phyloP scores from a whole-genome alignment of 2,113 vertebrate species.

The Coturnix japonica region DNA sequence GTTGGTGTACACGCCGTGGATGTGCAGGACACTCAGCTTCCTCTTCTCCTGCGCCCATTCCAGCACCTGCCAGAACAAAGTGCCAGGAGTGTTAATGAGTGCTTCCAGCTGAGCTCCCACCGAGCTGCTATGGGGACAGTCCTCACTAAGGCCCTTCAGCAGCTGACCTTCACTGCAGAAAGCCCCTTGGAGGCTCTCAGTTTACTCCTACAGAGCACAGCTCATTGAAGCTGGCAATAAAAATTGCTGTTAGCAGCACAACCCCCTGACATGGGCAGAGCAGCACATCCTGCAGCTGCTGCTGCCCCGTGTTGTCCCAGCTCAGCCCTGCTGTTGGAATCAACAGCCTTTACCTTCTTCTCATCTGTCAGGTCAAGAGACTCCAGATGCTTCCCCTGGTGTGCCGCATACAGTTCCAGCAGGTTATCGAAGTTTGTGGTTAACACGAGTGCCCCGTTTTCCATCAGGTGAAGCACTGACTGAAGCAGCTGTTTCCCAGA shows the following conservation, averaged over 20 bases:
- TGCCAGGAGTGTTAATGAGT: rapidly evolving
- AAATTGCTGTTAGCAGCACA: not conserved
- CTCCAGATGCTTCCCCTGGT: conserved; percentile 92
- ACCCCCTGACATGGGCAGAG: not conserved
- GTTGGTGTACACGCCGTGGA: conserved; percentile 96
- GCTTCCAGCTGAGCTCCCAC: rapidly evolving
- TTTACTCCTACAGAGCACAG: not conserved
- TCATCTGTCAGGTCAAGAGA: conserved; percentile 95
- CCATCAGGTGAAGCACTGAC: conserved; percentile 93
- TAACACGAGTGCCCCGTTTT: conserved; percentile 90
- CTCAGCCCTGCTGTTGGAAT: not conserved
- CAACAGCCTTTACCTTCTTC: conserved; percentile 84
- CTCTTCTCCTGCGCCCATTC: conserved; percentile 97
- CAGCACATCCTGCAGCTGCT: not conserved
- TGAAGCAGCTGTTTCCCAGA: conserved; percentile 91
- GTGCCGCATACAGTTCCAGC: conserved; percentile 91
- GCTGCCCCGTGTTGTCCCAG: not conserved
- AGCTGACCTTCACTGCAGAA: not conserved
- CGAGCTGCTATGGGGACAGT: not conserved
- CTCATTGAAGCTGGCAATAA: not conserved
- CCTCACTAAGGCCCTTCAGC: not conserved
- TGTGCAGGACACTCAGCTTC: conserved; percentile 92
- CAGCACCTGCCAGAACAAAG: conserved; percentile 82
- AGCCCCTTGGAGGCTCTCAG: not conserved
- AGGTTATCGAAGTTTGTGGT: conserved; percentile 98